Evolutionary conservation across 2,113 vertebrate genomes (phyloP).

Genomic region (Archilochus colubris): DNA sequence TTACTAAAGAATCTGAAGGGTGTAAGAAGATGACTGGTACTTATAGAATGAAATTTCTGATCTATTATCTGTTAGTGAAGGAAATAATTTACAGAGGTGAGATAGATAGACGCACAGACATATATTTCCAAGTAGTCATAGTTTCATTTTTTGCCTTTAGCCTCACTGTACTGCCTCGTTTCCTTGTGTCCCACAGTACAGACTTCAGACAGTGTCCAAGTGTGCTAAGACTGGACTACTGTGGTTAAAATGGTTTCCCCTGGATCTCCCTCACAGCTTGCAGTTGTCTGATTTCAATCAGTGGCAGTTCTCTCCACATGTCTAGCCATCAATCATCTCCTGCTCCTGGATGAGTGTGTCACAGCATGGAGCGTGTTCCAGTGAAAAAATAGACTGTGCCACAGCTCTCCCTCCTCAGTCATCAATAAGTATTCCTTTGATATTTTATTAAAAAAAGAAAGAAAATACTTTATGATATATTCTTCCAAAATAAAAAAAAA

Average conservation of each 20-base stretch:
- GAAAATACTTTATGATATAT: slow-evolving; percentile 69
- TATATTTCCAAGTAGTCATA: neutral
- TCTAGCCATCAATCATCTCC: slow-evolving; percentile 83
- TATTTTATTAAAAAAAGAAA: slow-evolving; percentile 78
- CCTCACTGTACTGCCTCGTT: neutral
- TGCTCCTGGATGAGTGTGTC: slow-evolving; percentile 78
- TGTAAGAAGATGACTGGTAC: neutral
- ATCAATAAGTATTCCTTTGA: slow-evolving; percentile 77
- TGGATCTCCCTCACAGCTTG: slow-evolving; percentile 77
- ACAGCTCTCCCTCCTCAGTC: slow-evolving; percentile 58
- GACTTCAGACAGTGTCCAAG: slow-evolving; percentile 61
- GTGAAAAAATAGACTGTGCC: slow-evolving; percentile 77
- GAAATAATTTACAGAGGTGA: slow-evolving; percentile 47
- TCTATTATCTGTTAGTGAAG: slow-evolving; percentile 28
- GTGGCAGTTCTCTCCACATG: slow-evolving; percentile 81
- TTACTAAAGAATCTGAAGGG: neutral
- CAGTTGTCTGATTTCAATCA: slow-evolving; percentile 89
- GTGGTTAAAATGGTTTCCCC: slow-evolving; percentile 79
- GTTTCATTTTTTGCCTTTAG: slow-evolving; percentile 20
- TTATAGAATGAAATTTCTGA: slow-evolving; percentile 17
- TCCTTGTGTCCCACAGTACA: slow-evolving; percentile 51
- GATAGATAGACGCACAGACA: slow-evolving; percentile 10
- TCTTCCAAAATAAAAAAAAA: neutral
- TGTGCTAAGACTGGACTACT: slow-evolving; percentile 66
- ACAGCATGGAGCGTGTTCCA: slow-evolving; percentile 78